Evolutionary conservation across 2,888 invertebrate genomes (phyloP).

Genomic region (Athalia cordata): DNA sequence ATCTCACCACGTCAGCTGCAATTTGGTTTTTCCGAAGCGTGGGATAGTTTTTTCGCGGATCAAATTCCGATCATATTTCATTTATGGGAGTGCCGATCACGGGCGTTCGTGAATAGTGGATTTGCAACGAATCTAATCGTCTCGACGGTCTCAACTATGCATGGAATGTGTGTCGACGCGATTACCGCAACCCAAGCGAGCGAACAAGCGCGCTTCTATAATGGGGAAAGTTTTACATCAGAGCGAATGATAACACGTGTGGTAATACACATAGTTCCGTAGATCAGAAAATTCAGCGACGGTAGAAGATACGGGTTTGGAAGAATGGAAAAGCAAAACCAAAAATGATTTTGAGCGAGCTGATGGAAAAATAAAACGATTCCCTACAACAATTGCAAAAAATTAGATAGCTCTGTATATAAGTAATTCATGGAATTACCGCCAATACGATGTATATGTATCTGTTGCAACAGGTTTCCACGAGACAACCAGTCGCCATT

Average conservation of each 20-base stretch:
- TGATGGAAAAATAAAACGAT: too few species aligned
- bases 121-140: constrained; percentile 6
- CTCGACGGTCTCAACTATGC: not conserved
- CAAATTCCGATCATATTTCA: constrained; percentile 28
- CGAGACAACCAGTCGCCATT: constrained; percentile 83
- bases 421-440: too few species aligned
- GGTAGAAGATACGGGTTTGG: not conserved
- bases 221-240: constrained; percentile 28
- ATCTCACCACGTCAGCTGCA: not conserved
- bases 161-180: constrained; percentile 18
- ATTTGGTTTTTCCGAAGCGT: not conserved
- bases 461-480: constrained; percentile 75
- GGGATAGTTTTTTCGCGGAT: not conserved
- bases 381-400: too few species aligned
- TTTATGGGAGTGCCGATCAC: not conserved
- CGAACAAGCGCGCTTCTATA: not conserved
- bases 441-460: constrained; percentile 35
- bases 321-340: not conserved
- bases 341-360: too few species aligned
- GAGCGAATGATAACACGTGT: constrained; percentile 15
- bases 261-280: not conserved
- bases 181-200: not conserved
- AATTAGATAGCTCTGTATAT: too few species aligned
- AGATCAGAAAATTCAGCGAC: constrained; percentile 1
- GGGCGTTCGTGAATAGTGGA: constrained; percentile 2